Percentiles rank a stretch among this genome's conserved stretches.
Conservation (phyloP, 2,888 invertebrate species). For the Lasioglossum lativentre region DNA sequence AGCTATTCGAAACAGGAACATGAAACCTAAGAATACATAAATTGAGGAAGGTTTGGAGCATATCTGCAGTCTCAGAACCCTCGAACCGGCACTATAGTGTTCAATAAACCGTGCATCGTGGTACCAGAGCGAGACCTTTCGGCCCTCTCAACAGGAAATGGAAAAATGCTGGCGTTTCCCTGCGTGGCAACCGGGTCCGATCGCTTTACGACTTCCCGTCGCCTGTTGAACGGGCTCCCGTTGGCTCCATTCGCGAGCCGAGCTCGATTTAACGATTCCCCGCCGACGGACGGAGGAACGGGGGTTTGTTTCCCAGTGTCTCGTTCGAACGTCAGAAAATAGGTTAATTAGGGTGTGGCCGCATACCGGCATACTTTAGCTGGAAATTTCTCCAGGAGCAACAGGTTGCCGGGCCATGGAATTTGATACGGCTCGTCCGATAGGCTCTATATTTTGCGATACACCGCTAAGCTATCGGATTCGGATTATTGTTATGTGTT, state of each 20-base stretch:
- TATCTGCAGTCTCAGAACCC: background rate
- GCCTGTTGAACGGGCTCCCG: background rate
- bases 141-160: background rate
- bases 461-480: conserved; percentile 24
- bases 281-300: background rate
- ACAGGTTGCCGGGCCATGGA: conserved; percentile 60
- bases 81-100: background rate
- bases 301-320: conserved; percentile 30
- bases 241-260: background rate
- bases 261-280: conserved; percentile 13
- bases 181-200: background rate
- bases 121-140: background rate
- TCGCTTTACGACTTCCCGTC: background rate
- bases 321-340: conserved; percentile 26
- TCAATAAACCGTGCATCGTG: background rate
- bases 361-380: conserved; percentile 57
- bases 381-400: conserved; percentile 59
- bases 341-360: conserved; percentile 57
- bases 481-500: conserved; percentile 32
- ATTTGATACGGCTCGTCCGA: conserved; percentile 56
- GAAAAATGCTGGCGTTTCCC: conserved; percentile 27
- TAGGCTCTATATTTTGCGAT: conserved; percentile 49
- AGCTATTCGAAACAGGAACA: background rate
- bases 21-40: background rate
- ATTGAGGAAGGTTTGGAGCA: background rate